Evolutionary conservation across 2,113 vertebrate species (phyloP).

Genomic region (Odontesthes bonariensis): DNA sequence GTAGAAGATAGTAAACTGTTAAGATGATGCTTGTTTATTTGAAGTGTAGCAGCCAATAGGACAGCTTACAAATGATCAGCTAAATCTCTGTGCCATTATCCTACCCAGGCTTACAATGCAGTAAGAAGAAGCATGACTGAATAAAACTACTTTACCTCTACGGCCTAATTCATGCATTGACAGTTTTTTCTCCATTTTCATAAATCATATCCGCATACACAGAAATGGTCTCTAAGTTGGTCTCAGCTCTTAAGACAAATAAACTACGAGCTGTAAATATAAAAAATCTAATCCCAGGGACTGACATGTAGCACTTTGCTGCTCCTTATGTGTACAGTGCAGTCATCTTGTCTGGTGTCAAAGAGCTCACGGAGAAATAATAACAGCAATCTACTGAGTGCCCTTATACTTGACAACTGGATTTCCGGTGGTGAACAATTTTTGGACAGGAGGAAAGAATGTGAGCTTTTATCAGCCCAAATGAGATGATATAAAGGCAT

Average conservation of each 20-base stretch:
- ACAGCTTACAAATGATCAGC: conserved; percentile 27
- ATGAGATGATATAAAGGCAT: conserved; percentile 12
- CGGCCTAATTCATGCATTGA: neutral
- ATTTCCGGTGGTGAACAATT: conserved; percentile 21
- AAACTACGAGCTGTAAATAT: conserved; percentile 8
- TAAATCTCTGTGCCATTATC: conserved; percentile 20
- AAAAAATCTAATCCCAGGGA: neutral
- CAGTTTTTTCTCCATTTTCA: conserved; percentile 6
- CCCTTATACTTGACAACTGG: neutral
- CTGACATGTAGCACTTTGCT: conserved; percentile 9
- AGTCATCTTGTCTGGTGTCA: neutral
- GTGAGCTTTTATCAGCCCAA: conserved; percentile 22
- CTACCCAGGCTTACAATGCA: conserved; percentile 10
- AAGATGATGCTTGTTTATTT: conserved; percentile 37
- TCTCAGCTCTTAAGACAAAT: neutral
- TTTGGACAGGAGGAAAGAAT: neutral
- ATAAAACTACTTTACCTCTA: conserved; percentile 19
- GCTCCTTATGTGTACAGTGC: neutral
- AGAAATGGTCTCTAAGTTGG: conserved; percentile 7
- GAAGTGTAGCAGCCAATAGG: conserved; percentile 24
- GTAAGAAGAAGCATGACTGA: conserved; percentile 1
- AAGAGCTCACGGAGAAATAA: conserved; percentile 9
- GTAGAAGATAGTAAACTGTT: conserved; percentile 50
- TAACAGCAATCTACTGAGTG: neutral
- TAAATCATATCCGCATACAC: conserved; percentile 13